phyloP scores from a whole-genome alignment of 1,140 invertebrate species.

The Apis cerana region DNA sequence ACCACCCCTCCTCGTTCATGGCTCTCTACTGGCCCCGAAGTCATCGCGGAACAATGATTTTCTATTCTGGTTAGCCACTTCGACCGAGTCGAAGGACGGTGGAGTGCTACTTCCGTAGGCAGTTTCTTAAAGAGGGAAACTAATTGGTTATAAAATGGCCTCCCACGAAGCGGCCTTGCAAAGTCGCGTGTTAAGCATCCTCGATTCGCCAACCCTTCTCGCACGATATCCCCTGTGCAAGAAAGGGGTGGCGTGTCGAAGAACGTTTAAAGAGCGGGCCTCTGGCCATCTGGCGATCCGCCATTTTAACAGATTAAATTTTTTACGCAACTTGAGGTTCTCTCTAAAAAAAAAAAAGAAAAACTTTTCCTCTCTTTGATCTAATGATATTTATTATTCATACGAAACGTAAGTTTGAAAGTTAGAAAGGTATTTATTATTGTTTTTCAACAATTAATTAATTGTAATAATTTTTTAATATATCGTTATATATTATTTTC shows the following conservation, averaged over 20 bases:
- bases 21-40: neutral
- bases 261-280: neutral
- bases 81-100: conserved; percentile 24
- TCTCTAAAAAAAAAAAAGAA: no score
- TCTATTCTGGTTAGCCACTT: conserved; percentile 52
- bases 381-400: no score
- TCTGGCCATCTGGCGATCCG: neutral
- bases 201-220: conserved; percentile 51
- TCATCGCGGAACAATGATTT: conserved; percentile 44
- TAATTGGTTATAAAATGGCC: conserved; percentile 72
- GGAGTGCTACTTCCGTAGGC: conserved; percentile 38
- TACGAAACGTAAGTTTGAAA: no score
- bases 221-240: conserved; percentile 50
- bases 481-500: no score
- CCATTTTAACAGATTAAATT: neutral
- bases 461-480: no score
- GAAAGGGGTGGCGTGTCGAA: neutral
- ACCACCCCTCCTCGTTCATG: neutral
- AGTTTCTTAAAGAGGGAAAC: conserved; percentile 63
- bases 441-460: no score
- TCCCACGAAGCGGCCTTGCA: conserved; percentile 60
- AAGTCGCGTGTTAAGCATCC: conserved; percentile 68
- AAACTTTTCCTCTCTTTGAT: no score
- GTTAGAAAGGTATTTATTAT: no score
- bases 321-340: no score